Percentiles rank a stretch among this genome's conserved stretches.
Conservation (phyloP, 2,888 invertebrate species). For the Omphaloscelis lunosa region DNA sequence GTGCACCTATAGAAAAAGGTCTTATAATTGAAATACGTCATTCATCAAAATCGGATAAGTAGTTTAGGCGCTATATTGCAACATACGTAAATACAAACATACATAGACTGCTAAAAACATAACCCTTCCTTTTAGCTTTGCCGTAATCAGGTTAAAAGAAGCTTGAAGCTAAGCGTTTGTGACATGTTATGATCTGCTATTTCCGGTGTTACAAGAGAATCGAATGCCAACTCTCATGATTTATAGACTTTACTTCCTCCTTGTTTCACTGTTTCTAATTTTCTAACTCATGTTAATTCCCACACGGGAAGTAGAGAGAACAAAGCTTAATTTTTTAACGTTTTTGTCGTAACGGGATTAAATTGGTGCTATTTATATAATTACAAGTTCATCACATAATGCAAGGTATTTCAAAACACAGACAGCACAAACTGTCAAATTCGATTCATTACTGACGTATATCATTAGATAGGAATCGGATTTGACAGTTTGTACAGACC, state of each 20-base stretch:
- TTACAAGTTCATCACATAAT: neutral
- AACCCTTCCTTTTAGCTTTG: neutral
- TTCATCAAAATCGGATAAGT: neutral
- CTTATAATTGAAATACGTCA: neutral
- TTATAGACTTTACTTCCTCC: conserved; percentile 28
- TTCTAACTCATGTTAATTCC: conserved; percentile 44
- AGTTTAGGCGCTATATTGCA: neutral
- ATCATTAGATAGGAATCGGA: neutral
- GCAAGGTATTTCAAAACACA: neutral
- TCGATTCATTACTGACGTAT: neutral
- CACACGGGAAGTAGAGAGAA: conserved; percentile 40
- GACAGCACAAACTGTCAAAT: too few species aligned
- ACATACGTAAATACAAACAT: neutral
- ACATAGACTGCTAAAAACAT: neutral
- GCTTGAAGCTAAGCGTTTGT: neutral
- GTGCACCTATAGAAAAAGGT: neutral
- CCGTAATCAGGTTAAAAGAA: neutral
- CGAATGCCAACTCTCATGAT: conserved; percentile 15
- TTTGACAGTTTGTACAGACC: neutral
- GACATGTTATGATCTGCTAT: conserved; percentile 13
- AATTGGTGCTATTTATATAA: conserved; percentile 20
- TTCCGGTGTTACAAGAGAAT: conserved; percentile 7
- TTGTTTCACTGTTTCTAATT: conserved; percentile 34
- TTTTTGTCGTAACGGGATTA: conserved; percentile 39
- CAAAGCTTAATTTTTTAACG: conserved; percentile 45